Evolutionary conservation across 2,888 invertebrate genomes (phyloP), one percentile per base, ranked within the genome.

Genomic region (Xylophagus ater): DNA sequence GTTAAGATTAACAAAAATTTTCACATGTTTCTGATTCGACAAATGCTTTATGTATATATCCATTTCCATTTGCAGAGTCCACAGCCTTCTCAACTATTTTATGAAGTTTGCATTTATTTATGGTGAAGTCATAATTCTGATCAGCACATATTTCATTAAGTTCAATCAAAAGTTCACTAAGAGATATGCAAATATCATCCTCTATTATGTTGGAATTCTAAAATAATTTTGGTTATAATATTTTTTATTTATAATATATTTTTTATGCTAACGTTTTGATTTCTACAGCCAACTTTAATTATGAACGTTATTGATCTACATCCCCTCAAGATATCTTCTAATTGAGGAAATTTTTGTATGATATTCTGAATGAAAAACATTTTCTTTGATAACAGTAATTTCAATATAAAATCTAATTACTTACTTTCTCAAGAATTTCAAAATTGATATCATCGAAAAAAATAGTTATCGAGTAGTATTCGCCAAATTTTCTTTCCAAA

Each of bases 11-110:
- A n/a, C n/a, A n/a, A n/a, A n/a, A n/a, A n/a, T n/a, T n/a, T n/a
- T n/a, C n/a, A n/a, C n/a, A n/a, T n/a, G n/a, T n/a, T n/a, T n/a
- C n/a, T n/a, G n/a, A n/a, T n/a, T n/a, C n/a, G n/a, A n/a, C n/a
- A n/a, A n/a, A n/a, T n/a, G n/a, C n/a, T n/a, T n/a, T n/a, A n/a
- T n/a, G n/a, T n/a, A n/a, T n/a, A n/a, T n/a, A n/a, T n/a, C n/a
- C n/a, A n/a, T n/a, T n/a, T n/a, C n/a, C n/a, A n/a, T n/a, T n/a
- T n/a, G 49, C 54, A 15, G 43, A 53, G 34, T 62, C 62, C 18
- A 64, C 47, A 32, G 64, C 58, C 29, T 57, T 54, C 46, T 64
- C 64, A 24, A 64, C 62, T n/a, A 62, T 55, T 3, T 59, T 53
- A 49, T 65, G 65, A 26, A 65, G 51, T 17, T 58, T 57, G 32